Evolutionary conservation across 2,888 invertebrate species (phyloP), one percentile per base, ranked within the genome.

Genomic region (Amorpha juglandis): DNA sequence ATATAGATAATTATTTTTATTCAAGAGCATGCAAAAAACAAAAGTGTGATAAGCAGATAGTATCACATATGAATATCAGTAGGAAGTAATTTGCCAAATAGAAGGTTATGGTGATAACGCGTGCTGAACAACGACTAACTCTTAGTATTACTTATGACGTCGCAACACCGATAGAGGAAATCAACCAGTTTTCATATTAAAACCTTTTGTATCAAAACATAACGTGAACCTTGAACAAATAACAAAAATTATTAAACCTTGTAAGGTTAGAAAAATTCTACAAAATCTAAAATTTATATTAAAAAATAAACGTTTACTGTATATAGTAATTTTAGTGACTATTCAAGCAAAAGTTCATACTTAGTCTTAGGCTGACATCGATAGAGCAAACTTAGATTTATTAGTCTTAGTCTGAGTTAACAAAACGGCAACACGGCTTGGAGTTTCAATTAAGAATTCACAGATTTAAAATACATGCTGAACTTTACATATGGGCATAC

Each of bases 81-180:
- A 90, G 92, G 92, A 92, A 92, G 91, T 87, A 88, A 91, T 92
- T 91, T 89, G 84, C 86, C 86, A 87, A 81, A 77, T 78, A 87
- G 91, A 92, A 92, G 92, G 92, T 89, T 87, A 86, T 76, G 74
- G 79, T 84, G 91, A 90, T 92, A 92, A 90, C 86, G 78, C 78
- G 80, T 80, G 70, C 77, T 53, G 63, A 27, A 51, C 69, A 64
- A 63, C 73, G 67, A 74, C 77, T 75, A 73, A 75, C 77, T 74
- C 74, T 78, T 75, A 72, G 71, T 71, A 75, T 75, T 69, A n/a
- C n/a, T n/a, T n/a, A 74, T 55, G 48, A 64, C 55, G 55, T 65
- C 33, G 19, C 27, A 11, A 42, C 11, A 19, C 38, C 38, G 16
- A 58, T 42, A 58, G 11, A 42, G 58, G 58, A 58, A 58, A 58